Evolutionary conservation across 2,888 invertebrate species (phyloP).

Genomic region (Rhamphomyia laevipes): DNA sequence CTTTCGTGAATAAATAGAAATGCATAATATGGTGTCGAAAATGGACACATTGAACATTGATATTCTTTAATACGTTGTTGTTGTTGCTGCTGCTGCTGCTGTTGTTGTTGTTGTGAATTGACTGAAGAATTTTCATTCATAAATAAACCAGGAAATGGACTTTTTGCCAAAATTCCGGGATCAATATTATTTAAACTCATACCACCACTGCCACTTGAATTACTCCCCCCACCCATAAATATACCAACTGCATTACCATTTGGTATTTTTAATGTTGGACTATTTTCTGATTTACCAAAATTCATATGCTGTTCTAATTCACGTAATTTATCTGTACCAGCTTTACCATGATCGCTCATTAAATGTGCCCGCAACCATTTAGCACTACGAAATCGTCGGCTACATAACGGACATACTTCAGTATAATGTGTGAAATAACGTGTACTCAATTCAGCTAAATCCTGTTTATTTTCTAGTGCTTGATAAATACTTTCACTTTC

Average conservation of each 20-base stretch:
- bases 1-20: slow-evolving; percentile 87
- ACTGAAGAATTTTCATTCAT: slow-evolving; percentile 17
- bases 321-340: slow-evolving; percentile 35
- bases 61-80: slow-evolving; percentile 53
- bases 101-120: slow-evolving; percentile 22
- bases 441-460: slow-evolving; percentile 45
- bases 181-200: slow-evolving; percentile 17
- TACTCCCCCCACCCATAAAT: slow-evolving; percentile 16
- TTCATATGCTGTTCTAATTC: slow-evolving; percentile 28
- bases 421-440: slow-evolving; percentile 55
- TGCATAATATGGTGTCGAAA: slow-evolving; percentile 78
- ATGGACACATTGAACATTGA: slow-evolving; percentile 81
- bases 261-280: slow-evolving; percentile 36
- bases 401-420: slow-evolving; percentile 75
- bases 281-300: slow-evolving; percentile 31
- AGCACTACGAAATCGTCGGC: slow-evolving; percentile 73
- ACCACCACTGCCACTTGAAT: slow-evolving; percentile 9
- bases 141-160: slow-evolving; percentile 20
- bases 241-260: slow-evolving; percentile 24
- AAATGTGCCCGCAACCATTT: slow-evolving; percentile 83
- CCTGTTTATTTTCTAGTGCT: slow-evolving; percentile 4
- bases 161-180: slow-evolving; percentile 29
- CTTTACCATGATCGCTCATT: slow-evolving; percentile 69
- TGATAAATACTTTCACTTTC: slow-evolving; percentile 10
- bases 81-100: slow-evolving; percentile 23